These are phyloP conservation scores for Sinosuthora webbiana DNA, from an alignment of 2,113 vertebrate genomes.

Conservation along the genomic window DNA sequence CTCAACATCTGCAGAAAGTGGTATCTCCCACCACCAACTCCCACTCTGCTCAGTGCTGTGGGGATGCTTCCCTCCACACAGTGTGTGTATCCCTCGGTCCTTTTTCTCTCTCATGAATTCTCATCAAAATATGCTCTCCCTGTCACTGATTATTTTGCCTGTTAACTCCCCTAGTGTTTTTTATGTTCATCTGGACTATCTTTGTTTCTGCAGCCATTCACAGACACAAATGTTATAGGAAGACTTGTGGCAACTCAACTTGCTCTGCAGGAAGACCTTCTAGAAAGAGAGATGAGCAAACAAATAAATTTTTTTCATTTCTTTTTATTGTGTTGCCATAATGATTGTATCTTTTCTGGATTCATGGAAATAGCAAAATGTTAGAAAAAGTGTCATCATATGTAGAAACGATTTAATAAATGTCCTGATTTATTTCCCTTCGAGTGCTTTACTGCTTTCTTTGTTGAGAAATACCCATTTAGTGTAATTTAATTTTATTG, in stretches of 20 bases:
- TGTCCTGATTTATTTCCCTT: not conserved
- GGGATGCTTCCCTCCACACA: not conserved
- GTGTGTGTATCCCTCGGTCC: accelerated
- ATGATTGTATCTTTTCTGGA: not conserved
- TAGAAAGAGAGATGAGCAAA: not conserved
- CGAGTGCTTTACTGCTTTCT: not conserved
- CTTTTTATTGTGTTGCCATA: not conserved
- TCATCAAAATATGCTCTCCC: not conserved
- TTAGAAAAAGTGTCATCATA: not conserved
- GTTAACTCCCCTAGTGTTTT: accelerated
- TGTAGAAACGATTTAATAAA: not conserved
- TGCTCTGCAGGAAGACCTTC: not conserved
- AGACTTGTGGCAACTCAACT: not conserved
- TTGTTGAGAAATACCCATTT: not conserved
- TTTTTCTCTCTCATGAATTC: not conserved
- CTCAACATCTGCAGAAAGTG: not conserved
- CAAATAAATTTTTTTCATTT: not conserved
- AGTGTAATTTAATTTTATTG: not conserved
- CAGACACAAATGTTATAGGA: not conserved
- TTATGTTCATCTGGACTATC: not conserved
- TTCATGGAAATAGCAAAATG: not conserved
- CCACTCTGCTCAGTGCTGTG: not conserved
- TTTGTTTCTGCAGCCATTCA: not conserved
- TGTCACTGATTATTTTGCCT: not conserved
- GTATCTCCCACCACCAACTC: not conserved